Evolutionary conservation across 2,113 vertebrate genomes (phyloP), one percentile per base, ranked within the genome.

Genomic region (Pleuronectes platessa): DNA sequence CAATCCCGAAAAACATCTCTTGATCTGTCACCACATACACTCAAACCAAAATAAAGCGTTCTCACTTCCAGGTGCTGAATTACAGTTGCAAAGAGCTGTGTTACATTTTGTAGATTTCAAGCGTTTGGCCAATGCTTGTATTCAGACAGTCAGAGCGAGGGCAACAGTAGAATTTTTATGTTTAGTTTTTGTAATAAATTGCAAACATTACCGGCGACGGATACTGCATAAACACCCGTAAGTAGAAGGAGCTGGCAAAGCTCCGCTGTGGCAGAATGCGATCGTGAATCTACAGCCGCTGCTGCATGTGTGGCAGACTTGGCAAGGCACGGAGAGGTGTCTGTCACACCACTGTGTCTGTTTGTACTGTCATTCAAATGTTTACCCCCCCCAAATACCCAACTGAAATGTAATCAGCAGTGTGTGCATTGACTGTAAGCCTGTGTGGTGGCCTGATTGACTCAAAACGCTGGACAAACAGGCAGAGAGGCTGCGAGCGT

Each of bases 281-380:
- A 51, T 66, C 0, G 6, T 74, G 64, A 77, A 76, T 83, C 85
- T 84, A 55, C 83, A 71, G 58, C 60, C 26, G 35, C 73, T n/a
- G 77, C 54, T 31, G 24, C 24, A 24, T 24, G 35, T 42, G 74
- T 82, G 69, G 63, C 74, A 59, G 76, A 78, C 77, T 79, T 78
- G 86, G 78, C 70, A 56, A 47, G 65, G 56, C 68, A 8, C 64
- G 26, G 49, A 67, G 77, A 47, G 17, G 61, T 58, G 72, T 85
- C 83, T 82, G 78, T 76, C 79, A 78, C 79, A 70, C 70, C 27
- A 49, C 76, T 40, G 31, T 26, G 61, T n/a, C 35, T 82, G 84
- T 91, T 89, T 90, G 86, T 62, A 68, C 73, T 82, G 78, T 68
- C 88, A 88, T 84, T 86, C 83, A 85, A 89, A 90, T 92, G 88